These are phyloP conservation scores for Drosophila sulfurigaster DNA, from an alignment of 1,140 invertebrate genomes.

Conservation along the genomic window DNA sequence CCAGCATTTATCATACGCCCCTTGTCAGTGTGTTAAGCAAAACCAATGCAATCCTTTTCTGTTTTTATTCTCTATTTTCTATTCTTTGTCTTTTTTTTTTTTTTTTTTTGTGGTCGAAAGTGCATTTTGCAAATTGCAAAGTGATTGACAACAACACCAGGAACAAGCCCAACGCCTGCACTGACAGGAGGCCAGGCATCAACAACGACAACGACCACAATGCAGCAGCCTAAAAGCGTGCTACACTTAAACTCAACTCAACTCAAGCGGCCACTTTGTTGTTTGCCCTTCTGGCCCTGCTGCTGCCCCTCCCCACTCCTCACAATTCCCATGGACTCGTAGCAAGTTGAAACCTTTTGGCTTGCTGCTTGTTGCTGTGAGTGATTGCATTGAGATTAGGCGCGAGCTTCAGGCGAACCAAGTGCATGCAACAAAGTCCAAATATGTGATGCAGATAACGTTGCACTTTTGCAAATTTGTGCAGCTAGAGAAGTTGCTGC, in stretches of 20 bases:
- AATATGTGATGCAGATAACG: conserved; percentile 73
- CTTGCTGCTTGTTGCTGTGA: conserved; percentile 56
- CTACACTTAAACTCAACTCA: conserved; percentile 67
- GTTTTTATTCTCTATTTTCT: conserved; percentile 9
- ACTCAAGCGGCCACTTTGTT: conserved; percentile 74
- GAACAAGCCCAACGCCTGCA: conserved; percentile 13
- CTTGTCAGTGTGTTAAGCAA: background rate
- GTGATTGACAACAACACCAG: conserved; percentile 73
- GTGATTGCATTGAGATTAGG: conserved; percentile 81
- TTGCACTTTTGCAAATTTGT: conserved; percentile 76
- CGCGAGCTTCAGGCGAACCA: conserved; percentile 48
- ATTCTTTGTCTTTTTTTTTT: conserved; percentile 12
- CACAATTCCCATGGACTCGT: conserved; percentile 7
- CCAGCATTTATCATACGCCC: conserved; percentile 64
- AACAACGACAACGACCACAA: conserved; percentile 25
- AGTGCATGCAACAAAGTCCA: conserved; percentile 51
- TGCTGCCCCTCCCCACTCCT: conserved; percentile 6
- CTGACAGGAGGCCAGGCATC: conserved; percentile 2
- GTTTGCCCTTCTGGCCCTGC: conserved; percentile 43
- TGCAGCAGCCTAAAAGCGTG: conserved; percentile 58
- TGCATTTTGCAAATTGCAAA: conserved; percentile 80
- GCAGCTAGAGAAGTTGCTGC: conserved; percentile 38
- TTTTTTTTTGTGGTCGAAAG: conserved; percentile 53
- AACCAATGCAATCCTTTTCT: background rate
- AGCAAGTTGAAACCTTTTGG: conserved; percentile 26